These are phyloP conservation scores for Narcine bancroftii DNA, from an alignment of 2,113 vertebrate genomes.

Conservation along the genomic window DNA sequence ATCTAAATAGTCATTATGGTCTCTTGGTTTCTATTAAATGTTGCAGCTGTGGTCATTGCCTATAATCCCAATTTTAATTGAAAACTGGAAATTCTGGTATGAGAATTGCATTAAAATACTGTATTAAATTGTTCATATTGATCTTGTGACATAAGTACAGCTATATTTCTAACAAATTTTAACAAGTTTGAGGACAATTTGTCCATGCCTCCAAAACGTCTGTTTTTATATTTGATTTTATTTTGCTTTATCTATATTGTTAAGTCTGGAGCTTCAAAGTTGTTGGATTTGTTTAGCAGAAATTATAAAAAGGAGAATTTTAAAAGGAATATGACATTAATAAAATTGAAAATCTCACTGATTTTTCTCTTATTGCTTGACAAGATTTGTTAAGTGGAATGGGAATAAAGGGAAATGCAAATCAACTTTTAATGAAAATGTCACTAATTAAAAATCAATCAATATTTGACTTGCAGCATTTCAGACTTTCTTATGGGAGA, in stretches of 20 bases:
- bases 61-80: not conserved
- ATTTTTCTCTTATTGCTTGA: not conserved
- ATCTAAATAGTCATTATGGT: not conserved
- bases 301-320: not conserved
- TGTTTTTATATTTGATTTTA: not conserved
- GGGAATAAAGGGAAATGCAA: not conserved
- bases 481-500: constrained; percentile 99
- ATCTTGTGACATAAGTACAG: not conserved
- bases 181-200: no score
- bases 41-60: not conserved
- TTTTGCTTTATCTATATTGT: no score
- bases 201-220: not conserved
- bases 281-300: not conserved
- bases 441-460: constrained; percentile 35
- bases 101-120: no score
- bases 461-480: constrained; percentile 64
- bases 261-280: not conserved
- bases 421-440: not conserved
- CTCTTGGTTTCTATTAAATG: not conserved
- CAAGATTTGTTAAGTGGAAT: not conserved
- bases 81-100: not conserved
- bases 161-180: not conserved
- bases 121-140: not conserved
- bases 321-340: not conserved
- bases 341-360: not conserved